Percentiles rank a stretch among this genome's conserved stretches.
Conservation (phyloP, 2,113 vertebrate genomes). For the Uria lomvia region DNA sequence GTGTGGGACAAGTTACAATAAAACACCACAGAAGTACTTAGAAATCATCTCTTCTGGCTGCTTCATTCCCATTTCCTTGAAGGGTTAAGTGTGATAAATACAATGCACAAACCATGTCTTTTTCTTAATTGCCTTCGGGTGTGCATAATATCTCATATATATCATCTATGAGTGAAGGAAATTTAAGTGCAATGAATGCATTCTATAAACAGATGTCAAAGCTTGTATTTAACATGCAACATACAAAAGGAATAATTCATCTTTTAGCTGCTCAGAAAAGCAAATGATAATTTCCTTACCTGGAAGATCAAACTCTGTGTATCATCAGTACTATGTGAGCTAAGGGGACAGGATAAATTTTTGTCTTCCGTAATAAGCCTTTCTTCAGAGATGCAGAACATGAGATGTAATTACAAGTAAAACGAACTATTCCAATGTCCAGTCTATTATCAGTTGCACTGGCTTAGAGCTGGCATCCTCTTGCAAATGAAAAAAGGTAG, state of each 20-base stretch:
- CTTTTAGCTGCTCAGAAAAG: neutral
- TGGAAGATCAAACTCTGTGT: slow-evolving; percentile 45
- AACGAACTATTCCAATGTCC: slow-evolving; percentile 68
- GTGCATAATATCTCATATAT: neutral
- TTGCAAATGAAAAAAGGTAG: slow-evolving; percentile 49
- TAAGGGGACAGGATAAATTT: neutral
- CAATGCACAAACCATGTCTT: neutral
- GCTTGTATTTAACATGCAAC: neutral
- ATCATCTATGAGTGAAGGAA: neutral
- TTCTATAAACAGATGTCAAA: neutral
- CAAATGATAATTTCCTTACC: slow-evolving; percentile 69
- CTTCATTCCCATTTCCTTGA: neutral
- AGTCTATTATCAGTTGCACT: slow-evolving; percentile 55
- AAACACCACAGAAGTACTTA: slow-evolving; percentile 5
- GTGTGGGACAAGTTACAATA: neutral
- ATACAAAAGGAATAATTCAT: neutral
- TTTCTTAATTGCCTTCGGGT: neutral
- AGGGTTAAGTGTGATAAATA: neutral
- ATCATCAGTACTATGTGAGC: neutral
- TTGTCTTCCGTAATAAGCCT: slow-evolving; percentile 34
- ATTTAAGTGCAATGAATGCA: neutral
- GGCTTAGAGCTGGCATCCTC: slow-evolving; percentile 59
- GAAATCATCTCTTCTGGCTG: neutral
- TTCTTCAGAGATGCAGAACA: slow-evolving; percentile 31
- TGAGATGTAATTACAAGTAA: slow-evolving; percentile 34